These are phyloP conservation scores for Pongo pygmaeus DNA, from an alignment of 2,113 vertebrate genomes.

Conservation along the genomic window DNA sequence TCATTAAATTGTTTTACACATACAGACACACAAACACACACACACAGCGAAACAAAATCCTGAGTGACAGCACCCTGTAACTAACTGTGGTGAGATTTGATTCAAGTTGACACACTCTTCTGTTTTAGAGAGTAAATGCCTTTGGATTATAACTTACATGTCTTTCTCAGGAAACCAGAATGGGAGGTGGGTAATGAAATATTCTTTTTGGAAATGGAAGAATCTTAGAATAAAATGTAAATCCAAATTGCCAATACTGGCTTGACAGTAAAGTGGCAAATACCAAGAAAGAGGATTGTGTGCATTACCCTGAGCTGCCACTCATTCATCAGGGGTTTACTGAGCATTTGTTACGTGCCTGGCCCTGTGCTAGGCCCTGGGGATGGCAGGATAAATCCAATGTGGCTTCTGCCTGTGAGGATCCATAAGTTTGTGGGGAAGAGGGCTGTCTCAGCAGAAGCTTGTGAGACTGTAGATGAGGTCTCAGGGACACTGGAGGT, in stretches of 20 bases:
- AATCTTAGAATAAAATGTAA: not conserved
- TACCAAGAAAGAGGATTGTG: not conserved
- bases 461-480: not conserved
- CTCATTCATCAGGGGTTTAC: not conserved
- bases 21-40: not conserved
- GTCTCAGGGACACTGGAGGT: not conserved
- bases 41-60: not conserved
- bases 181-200: not conserved
- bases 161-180: not conserved
- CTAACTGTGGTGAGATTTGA: not conserved
- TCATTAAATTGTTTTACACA: not conserved
- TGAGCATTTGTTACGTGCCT: not conserved
- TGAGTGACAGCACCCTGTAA: not conserved
- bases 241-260: not conserved
- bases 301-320: not conserved
- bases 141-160: not conserved
- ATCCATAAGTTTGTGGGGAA: not conserved
- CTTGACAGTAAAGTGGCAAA: not conserved
- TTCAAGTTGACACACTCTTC: not conserved
- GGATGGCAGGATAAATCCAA: not conserved
- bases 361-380: not conserved
- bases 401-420: not conserved
- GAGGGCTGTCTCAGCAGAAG: not conserved
- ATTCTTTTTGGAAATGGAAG: not conserved
- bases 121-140: not conserved